These are phyloP conservation scores for Muscicapa striata DNA, from an alignment of 2,797 vertebrate species.

Conservation along the genomic window DNA sequence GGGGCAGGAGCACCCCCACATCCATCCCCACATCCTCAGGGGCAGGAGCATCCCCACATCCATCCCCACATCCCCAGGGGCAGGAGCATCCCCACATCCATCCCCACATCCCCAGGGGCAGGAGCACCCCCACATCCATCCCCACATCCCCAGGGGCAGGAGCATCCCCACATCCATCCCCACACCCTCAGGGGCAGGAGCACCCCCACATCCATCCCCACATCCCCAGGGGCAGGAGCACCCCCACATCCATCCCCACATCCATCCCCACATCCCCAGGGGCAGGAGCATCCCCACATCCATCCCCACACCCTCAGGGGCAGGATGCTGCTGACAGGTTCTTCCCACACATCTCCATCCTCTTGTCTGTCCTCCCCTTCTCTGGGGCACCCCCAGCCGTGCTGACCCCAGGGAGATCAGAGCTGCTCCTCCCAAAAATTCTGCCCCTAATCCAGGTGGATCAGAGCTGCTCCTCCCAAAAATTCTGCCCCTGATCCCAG, in stretches of 20 bases:
- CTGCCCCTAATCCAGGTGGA: neutral
- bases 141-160: neutral
- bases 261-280: neutral
- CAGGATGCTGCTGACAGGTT: neutral
- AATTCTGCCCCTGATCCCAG: no score
- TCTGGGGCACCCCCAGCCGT: neutral
- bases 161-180: neutral
- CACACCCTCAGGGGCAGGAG: neutral
- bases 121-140: no score
- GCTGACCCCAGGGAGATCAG: accelerated
- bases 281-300: neutral
- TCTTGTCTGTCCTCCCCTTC: neutral
- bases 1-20: no score
- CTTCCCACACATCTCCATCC: neutral
- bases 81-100: no score
- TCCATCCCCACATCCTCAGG: no score
- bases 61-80: no score
- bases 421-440: accelerated
- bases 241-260: no score
- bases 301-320: neutral
- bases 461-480: no score
- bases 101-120: no score
- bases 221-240: accelerated
- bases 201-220: no score
- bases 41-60: no score